Evolutionary conservation across 1,140 invertebrate genomes (phyloP).

Genomic region (Riptortus pedestris): DNA sequence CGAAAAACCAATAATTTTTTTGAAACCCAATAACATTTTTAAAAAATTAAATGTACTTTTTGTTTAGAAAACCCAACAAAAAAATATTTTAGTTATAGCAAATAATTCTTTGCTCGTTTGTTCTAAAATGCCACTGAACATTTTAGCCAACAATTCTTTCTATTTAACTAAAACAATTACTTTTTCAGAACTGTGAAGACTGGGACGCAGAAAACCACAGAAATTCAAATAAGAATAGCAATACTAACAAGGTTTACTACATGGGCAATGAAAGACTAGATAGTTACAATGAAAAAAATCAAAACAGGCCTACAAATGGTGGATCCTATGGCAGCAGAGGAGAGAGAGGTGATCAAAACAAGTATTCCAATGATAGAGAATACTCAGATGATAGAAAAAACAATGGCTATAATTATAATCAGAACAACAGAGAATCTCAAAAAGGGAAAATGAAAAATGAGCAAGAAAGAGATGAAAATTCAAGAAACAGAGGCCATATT

Average conservation of each 20-base stretch:
- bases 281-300: background rate
- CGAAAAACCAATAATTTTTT: too few species aligned
- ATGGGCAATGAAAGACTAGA: background rate
- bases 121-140: too few species aligned
- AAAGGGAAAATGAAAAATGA: background rate
- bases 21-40: too few species aligned
- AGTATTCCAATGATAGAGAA: background rate
- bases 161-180: too few species aligned
- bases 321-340: background rate
- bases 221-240: background rate
- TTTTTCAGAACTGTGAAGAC: conserved; percentile 16
- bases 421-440: background rate
- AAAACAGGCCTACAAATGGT: background rate
- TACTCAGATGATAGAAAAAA: background rate
- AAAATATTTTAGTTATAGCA: too few species aligned
- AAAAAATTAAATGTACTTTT: too few species aligned
- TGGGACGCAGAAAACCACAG: background rate
- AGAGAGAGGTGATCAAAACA: background rate
- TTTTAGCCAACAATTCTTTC: too few species aligned
- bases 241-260: background rate
- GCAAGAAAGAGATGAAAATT: background rate
- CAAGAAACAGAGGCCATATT: background rate
- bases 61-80: too few species aligned
- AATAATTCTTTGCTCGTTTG: too few species aligned
- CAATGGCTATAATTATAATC: background rate